phyloP scores from a whole-genome alignment of 2,113 vertebrate species.

The Mormyrus iriodes region DNA sequence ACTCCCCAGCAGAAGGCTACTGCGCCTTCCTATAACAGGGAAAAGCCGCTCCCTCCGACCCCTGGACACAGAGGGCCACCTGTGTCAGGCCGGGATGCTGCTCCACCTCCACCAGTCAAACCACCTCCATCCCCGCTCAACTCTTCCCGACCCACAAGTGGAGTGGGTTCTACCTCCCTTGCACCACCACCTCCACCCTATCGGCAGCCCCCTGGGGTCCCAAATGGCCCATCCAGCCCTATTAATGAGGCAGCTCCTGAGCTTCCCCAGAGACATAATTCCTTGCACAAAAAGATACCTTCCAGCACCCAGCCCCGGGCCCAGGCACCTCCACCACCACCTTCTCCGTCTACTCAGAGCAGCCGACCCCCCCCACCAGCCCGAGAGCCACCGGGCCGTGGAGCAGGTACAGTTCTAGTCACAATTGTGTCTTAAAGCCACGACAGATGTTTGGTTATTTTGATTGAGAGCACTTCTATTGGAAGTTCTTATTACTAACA shows the following conservation, averaged over 20 bases:
- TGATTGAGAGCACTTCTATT: neutral
- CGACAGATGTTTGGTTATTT: neutral
- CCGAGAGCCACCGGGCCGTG: slow-evolving; percentile 65
- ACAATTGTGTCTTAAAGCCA: neutral
- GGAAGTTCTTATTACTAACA: neutral
- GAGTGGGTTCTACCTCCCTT: slow-evolving; percentile 58
- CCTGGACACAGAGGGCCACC: slow-evolving; percentile 55
- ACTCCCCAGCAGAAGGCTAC: slow-evolving; percentile 57
- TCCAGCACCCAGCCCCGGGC: slow-evolving; percentile 69
- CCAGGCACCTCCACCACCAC: slow-evolving; percentile 60
- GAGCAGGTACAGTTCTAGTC: slow-evolving; percentile 45
- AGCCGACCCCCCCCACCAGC: slow-evolving; percentile 61
- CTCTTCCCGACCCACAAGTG: slow-evolving; percentile 43
- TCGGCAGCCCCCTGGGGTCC: slow-evolving; percentile 66
- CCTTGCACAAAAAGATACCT: slow-evolving; percentile 76
- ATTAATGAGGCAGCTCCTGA: slow-evolving; percentile 73
- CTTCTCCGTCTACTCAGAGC: slow-evolving; percentile 47
- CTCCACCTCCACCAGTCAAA: slow-evolving; percentile 60
- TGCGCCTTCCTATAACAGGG: slow-evolving; percentile 63
- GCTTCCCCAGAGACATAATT: slow-evolving; percentile 92
- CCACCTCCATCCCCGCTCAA: slow-evolving; percentile 71
- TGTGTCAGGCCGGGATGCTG: slow-evolving; percentile 57
- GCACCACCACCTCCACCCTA: slow-evolving; percentile 78
- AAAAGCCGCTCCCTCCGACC: slow-evolving; percentile 65
- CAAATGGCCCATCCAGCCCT: slow-evolving; percentile 79